Evolutionary conservation across 64 coral and sea anemone species (phyloP).

Genomic region (Dendrophyllia cribrosa): DNA sequence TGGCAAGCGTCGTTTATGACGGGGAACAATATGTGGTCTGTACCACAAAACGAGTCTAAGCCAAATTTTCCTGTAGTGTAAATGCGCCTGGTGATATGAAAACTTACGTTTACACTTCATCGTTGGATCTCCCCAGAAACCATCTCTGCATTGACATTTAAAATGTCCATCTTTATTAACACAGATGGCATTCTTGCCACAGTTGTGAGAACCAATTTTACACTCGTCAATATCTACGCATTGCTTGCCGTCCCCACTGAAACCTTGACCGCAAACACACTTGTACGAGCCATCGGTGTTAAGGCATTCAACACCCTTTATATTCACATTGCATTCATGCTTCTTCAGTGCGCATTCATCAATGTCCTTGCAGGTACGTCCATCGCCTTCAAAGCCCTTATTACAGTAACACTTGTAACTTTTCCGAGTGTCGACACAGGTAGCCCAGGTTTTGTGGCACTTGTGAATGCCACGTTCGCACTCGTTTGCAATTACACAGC

Average conservation of each 20-base stretch:
- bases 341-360: not conserved
- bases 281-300: not conserved
- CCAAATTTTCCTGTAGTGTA: not conserved
- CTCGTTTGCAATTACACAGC: not conserved
- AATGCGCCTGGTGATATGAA: not conserved
- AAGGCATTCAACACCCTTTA: not conserved
- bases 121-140: not conserved
- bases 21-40: no score
- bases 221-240: not conserved
- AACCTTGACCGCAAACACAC: conserved; percentile 4
- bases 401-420: not conserved
- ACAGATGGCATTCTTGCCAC: not conserved
- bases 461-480: conserved; percentile 22
- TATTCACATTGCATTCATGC: not conserved
- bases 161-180: not conserved
- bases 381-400: conserved; percentile 14
- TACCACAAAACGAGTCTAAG: not conserved
- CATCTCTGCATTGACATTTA: not conserved
- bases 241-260: not conserved
- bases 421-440: not conserved
- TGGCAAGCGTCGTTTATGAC: no score
- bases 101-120: not conserved
- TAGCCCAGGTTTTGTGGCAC: conserved; percentile 21
- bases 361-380: not conserved
- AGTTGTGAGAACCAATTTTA: not conserved